Conservation (phyloP, 2,888 invertebrate species). For the Malacosoma neustria region DNA sequence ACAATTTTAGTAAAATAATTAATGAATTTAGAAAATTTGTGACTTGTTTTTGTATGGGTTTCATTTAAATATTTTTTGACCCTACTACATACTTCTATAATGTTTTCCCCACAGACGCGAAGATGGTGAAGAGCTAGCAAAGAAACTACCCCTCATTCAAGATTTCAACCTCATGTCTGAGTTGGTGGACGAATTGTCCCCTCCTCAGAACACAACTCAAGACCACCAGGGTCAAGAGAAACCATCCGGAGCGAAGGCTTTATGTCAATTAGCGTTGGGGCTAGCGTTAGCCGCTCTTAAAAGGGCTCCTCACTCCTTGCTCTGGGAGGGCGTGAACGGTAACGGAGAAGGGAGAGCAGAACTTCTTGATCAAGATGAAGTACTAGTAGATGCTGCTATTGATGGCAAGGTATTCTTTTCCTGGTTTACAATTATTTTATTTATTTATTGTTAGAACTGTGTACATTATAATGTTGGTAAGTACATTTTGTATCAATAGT, state of each 20-base stretch:
- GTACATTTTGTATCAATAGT: too few species aligned
- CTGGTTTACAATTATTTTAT: too few species aligned
- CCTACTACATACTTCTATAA: too few species aligned
- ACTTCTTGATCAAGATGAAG: slow-evolving; percentile 84
- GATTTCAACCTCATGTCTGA: slow-evolving; percentile 74
- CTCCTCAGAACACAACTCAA: slow-evolving; percentile 20
- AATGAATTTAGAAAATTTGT: too few species aligned
- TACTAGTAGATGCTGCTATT: slow-evolving; percentile 85
- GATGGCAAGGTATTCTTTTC: slow-evolving; percentile 78
- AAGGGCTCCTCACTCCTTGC: slow-evolving; percentile 51
- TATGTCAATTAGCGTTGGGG: slow-evolving; percentile 50
- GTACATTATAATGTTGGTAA: too few species aligned
- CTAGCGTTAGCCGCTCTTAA: slow-evolving; percentile 53
- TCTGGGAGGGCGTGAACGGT: slow-evolving; percentile 17
- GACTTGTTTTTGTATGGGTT: too few species aligned
- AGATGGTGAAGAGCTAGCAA: slow-evolving; percentile 82
- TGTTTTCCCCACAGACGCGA: slow-evolving; percentile 76
- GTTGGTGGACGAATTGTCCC: slow-evolving; percentile 65
- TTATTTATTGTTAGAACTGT: too few species aligned
- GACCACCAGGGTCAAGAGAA: slow-evolving; percentile 20
- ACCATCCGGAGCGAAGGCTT: slow-evolving; percentile 33
- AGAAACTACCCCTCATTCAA: slow-evolving; percentile 78
- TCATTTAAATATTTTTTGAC: too few species aligned
- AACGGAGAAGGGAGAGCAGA: slow-evolving; percentile 26
- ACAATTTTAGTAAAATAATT: too few species aligned